Evolutionary conservation across 2,888 invertebrate species (phyloP), one percentile per base, ranked within the genome.

Genomic region (Caenorhabditis sp.): DNA sequence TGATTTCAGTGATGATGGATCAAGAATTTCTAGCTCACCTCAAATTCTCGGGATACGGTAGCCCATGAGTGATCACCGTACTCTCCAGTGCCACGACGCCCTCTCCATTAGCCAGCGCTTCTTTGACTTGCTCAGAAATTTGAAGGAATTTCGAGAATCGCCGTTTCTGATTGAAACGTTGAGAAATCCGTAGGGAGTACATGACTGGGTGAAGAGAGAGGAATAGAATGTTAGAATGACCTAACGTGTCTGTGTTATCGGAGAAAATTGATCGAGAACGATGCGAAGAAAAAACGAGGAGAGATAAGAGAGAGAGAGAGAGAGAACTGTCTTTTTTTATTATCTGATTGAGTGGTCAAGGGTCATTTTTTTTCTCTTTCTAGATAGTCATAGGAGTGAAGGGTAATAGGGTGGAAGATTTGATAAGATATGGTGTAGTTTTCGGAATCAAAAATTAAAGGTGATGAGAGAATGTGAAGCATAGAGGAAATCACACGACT

Each of bases 41-140:
- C 64, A 97, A 93, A 93, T 99, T 99, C 68, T 95, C 94, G 0
- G 98, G 98, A 93, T 95, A 95, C 0, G 98, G 97, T 96, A 99
- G 96, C 51, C 99, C 99, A 93, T 99, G 98, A 0, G 98, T 98
- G 83, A 99, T 96, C 84, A 99, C 97, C 0, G 99, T 97, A 8
- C 97, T 97, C 94, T 99, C 99, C 87, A 99, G 93, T 1, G 98
- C 97, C 22, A 99, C 97, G 82, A 98, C 94, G n/a, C 86, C 89
- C 61, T 81, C 80, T 47, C 85, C 85, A 12, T 73, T 73, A 1
- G 76, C 68, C 24, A 90, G 64, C 3, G 89, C 90, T 47, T 86
- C 72, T 51, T 75, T 61, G 28, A 90, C 87, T 54, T 68, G 77
- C 8, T 74, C 64, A 10, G 83, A 82, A 47, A 88, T 68, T 38